Conservation (phyloP, 1,140 invertebrate genomes). For the Tribolium madens region DNA sequence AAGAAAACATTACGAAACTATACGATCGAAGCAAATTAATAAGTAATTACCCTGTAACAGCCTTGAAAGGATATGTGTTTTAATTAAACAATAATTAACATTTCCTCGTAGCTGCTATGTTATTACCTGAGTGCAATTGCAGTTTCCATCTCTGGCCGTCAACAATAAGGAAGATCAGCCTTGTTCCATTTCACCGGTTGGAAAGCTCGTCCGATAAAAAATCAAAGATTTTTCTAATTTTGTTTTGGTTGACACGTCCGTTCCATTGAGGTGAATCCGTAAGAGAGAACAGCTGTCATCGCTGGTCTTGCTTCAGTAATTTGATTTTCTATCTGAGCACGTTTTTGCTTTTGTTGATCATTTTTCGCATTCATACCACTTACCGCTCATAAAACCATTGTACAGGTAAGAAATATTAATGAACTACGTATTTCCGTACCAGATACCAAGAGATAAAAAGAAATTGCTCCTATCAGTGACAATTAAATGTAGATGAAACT, state of each 20-base stretch:
- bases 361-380: not conserved
- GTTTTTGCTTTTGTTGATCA: not conserved
- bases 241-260: constrained; percentile 24
- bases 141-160: not conserved
- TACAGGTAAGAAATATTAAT: not conserved
- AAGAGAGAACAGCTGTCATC: constrained; percentile 17
- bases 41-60: not conserved
- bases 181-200: not conserved
- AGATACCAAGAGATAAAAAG: not conserved
- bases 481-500: not conserved
- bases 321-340: constrained; percentile 7
- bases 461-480: not conserved
- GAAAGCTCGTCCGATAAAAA: not conserved
- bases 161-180: not conserved
- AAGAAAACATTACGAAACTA: not conserved
- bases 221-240: constrained; percentile 1
- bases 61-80: not conserved
- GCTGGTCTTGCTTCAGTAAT: constrained; percentile 26
- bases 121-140: not conserved
- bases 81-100: not conserved
- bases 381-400: not conserved
- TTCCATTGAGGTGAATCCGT: constrained; percentile 1
- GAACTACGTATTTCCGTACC: constrained; percentile 15
- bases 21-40: not conserved
- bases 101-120: not conserved